Evolutionary conservation across 2,888 invertebrate genomes (phyloP).

Genomic region (Agrotis segetum): DNA sequence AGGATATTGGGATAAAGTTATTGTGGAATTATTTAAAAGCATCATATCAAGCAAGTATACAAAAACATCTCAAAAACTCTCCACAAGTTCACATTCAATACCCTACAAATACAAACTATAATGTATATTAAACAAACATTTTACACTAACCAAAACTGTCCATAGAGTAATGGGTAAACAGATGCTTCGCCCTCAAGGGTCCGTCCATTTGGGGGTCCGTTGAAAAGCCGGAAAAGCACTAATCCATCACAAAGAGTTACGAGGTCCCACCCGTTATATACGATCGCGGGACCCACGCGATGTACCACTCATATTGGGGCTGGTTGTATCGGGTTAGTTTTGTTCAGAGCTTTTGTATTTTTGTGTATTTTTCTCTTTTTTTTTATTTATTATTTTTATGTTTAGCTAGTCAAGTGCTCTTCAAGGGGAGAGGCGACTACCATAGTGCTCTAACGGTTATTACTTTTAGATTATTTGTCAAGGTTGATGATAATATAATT

Average conservation of each 20-base stretch:
- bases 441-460: no score
- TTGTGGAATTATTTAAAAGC: no score
- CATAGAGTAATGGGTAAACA: conserved; percentile 64
- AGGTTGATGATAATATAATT: no score
- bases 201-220: conserved; percentile 80
- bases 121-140: conserved; percentile 56
- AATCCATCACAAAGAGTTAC: conserved; percentile 86
- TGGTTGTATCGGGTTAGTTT: conserved; percentile 42
- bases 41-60: no score
- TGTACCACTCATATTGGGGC: conserved; percentile 61
- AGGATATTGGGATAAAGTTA: no score
- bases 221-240: conserved; percentile 87
- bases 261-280: conserved; percentile 76
- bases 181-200: conserved; percentile 65
- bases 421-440: no score
- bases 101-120: not conserved
- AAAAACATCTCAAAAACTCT: no score
- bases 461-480: no score
- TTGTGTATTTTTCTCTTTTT: not conserved
- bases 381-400: no score
- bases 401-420: no score
- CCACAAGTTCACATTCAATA: no score
- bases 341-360: not conserved
- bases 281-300: conserved; percentile 70
- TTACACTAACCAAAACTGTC: conserved; percentile 60